Conservation (phyloP, 2,113 vertebrate species). For the Nycticryphes semicollaris region DNA sequence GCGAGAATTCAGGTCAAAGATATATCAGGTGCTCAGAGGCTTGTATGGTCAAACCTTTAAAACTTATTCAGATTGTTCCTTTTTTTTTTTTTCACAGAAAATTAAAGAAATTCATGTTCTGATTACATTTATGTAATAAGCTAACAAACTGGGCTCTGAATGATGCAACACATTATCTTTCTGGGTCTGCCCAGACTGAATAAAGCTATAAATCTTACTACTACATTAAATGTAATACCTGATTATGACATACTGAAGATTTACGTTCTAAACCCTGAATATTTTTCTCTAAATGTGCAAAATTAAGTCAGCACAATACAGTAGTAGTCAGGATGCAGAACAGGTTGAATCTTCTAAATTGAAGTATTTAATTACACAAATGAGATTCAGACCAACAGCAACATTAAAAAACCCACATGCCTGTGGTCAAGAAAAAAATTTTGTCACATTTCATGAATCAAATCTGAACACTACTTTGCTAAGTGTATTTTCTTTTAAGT, state of each 20-base stretch:
- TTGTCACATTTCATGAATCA: neutral
- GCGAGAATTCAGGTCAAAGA: neutral
- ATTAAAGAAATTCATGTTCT: neutral
- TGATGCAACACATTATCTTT: neutral
- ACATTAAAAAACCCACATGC: neutral
- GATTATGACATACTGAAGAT: neutral
- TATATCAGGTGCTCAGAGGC: accelerated
- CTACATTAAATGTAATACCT: neutral
- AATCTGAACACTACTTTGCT: neutral
- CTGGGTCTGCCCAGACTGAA: neutral
- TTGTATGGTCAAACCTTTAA: neutral
- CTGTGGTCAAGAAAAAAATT: neutral
- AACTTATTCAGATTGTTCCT: neutral
- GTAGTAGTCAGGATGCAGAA: neutral
- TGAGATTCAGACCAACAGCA: neutral
- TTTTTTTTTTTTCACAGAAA: neutral
- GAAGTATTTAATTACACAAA: neutral
- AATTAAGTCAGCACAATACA: neutral
- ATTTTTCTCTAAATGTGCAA: neutral
- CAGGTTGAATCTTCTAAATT: neutral
- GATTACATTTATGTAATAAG: neutral
- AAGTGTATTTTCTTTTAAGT: neutral
- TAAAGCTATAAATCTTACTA: neutral
- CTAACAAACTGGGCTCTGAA: neutral
- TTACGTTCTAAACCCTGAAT: neutral